These are phyloP conservation scores for Phylloscopus trochiloides DNA, from an alignment of 2,113 vertebrate species.

Conservation along the genomic window DNA sequence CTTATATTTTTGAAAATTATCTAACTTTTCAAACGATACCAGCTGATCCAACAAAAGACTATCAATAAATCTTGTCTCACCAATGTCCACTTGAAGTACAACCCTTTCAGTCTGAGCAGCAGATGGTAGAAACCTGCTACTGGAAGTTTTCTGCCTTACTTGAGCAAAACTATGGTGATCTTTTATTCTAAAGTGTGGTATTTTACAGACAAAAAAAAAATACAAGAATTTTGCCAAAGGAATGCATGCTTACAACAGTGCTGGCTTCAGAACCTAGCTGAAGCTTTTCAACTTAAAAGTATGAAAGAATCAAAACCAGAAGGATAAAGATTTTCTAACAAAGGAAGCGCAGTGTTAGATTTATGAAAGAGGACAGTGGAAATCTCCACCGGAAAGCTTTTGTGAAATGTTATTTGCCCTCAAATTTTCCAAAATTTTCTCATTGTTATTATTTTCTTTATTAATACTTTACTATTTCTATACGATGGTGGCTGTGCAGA, in stretches of 20 bases:
- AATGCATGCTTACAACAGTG: not conserved
- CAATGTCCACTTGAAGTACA: not conserved
- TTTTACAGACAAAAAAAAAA: not conserved
- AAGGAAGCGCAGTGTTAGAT: not conserved
- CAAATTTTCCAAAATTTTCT: not conserved
- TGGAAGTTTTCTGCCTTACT: not conserved
- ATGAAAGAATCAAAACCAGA: slow-evolving; percentile 22
- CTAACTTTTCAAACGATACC: not conserved
- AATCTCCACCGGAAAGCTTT: not conserved
- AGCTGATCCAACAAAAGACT: not conserved
- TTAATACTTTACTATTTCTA: not conserved
- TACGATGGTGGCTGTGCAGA: not conserved
- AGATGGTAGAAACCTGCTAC: not conserved
- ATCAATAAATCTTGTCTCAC: not conserved
- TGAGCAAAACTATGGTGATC: not conserved
- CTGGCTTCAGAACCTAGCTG: not conserved
- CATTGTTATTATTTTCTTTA: not conserved
- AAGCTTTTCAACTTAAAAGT: not conserved
- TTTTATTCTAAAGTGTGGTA: not conserved
- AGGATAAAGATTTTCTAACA: not conserved
- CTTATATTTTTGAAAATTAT: not conserved
- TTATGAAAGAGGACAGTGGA: not conserved
- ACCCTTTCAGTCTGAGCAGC: not conserved
- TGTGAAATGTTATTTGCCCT: not conserved
- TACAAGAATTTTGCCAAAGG: not conserved